Conservation (phyloP, 1,140 invertebrate genomes). For the Delia radicum region DNA sequence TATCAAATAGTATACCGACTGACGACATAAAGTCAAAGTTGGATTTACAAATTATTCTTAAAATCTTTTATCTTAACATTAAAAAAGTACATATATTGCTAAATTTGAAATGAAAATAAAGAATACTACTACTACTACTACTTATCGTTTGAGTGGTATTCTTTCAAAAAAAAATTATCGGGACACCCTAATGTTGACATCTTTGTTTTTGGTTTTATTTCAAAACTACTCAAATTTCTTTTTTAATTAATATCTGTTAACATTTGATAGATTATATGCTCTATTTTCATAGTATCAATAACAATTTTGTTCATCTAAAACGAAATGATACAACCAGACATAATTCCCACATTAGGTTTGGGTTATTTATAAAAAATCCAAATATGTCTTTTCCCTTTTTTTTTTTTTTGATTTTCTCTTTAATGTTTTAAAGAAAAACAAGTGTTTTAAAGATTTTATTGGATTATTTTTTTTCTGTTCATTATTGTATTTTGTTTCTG, state of each 20-base stretch:
- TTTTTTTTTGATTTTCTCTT: background rate
- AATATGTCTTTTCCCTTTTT: background rate
- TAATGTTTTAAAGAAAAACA: background rate
- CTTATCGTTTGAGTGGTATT: too few relatives aligned
- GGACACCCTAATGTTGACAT: too few relatives aligned
- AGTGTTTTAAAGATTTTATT: background rate
- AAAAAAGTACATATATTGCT: too few relatives aligned
- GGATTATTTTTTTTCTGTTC: background rate
- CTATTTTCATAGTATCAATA: background rate
- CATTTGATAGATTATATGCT: slow-evolving; percentile 14
- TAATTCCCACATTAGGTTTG: slow-evolving; percentile 7
- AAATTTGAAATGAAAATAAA: too few relatives aligned
- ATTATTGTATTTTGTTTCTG: background rate
- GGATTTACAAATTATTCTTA: too few relatives aligned
- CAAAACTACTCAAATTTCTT: background rate
- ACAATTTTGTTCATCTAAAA: background rate
- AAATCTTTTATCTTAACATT: too few relatives aligned
- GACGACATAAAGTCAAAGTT: too few relatives aligned
- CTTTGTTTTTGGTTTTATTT: too few relatives aligned
- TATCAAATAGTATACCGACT: too few relatives aligned
- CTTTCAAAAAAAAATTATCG: too few relatives aligned
- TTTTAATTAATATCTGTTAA: background rate
- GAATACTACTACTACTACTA: too few relatives aligned
- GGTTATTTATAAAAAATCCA: background rate
- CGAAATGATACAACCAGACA: background rate